These are phyloP conservation scores for Petrophora chlorosata DNA, from an alignment of 2,888 invertebrate genomes.

Conservation along the genomic window DNA sequence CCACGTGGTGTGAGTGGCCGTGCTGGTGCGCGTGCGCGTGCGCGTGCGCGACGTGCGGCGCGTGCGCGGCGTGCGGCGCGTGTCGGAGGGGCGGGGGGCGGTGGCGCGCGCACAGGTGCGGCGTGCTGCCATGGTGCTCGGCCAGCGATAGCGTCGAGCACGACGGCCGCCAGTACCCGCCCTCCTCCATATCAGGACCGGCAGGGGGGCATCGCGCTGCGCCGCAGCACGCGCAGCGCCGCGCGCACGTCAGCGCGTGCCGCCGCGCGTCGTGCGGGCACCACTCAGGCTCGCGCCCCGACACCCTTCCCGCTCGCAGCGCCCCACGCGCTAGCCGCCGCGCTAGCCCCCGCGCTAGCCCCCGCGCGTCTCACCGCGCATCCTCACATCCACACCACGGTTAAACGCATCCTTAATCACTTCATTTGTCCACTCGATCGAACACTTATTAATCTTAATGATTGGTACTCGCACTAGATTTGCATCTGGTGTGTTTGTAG, in stretches of 20 bases:
- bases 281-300: conserved; percentile 82
- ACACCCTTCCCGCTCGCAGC: conserved; percentile 75
- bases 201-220: conserved; percentile 80
- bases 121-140: conserved; percentile 77
- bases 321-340: conserved; percentile 57
- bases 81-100: conserved; percentile 59
- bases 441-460: conserved; percentile 23
- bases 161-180: conserved; percentile 79
- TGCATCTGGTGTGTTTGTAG: conserved; percentile 39
- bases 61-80: conserved; percentile 74
- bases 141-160: conserved; percentile 80
- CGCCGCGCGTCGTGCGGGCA: conserved; percentile 82
- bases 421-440: conserved; percentile 20
- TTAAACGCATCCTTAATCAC: conserved; percentile 24
- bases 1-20: conserved; percentile 66
- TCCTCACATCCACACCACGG: conserved; percentile 67
- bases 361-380: conserved; percentile 57
- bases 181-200: conserved; percentile 80
- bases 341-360: conserved; percentile 52
- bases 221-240: conserved; percentile 82
- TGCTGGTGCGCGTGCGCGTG: conserved; percentile 58
- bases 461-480: conserved; percentile 45
- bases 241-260: conserved; percentile 80
- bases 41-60: conserved; percentile 42
- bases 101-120: conserved; percentile 76